Conservation (phyloP, 2,888 invertebrate species). For the Melinaea marsaeus region DNA sequence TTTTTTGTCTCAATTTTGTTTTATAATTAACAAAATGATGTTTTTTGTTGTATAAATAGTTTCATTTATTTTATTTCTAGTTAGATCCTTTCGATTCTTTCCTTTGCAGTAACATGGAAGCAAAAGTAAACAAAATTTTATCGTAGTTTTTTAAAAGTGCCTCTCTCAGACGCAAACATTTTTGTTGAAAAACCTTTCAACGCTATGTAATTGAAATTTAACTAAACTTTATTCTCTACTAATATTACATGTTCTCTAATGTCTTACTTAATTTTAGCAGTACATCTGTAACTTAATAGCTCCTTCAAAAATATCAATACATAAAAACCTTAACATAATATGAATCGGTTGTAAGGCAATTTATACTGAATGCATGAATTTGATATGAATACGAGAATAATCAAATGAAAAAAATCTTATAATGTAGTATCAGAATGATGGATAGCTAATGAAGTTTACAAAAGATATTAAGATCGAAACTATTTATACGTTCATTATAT, state of each 20-base stretch:
- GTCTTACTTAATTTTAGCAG: too few species aligned
- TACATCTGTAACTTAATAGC: too few species aligned
- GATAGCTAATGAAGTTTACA: not conserved
- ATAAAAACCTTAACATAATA: not conserved
- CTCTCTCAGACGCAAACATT: slow-evolving; percentile 45
- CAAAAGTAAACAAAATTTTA: slow-evolving; percentile 44
- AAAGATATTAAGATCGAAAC: slow-evolving; percentile 4
- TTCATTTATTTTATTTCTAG: not conserved
- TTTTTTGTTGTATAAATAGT: not conserved
- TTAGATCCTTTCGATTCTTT: slow-evolving; percentile 33
- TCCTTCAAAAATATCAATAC: too few species aligned
- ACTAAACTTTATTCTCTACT: slow-evolving; percentile 10
- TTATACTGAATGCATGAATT: not conserved
- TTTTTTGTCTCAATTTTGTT: too few species aligned
- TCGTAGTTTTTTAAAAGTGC: slow-evolving; percentile 46
- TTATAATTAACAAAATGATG: not conserved
- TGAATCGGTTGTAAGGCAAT: not conserved
- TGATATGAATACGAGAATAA: not conserved
- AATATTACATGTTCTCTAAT: not conserved
- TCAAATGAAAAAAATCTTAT: slow-evolving; percentile 1
- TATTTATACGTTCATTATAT: slow-evolving; percentile 13
- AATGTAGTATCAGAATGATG: slow-evolving; percentile 2
- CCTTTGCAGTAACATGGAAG: slow-evolving; percentile 36
- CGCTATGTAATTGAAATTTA: slow-evolving; percentile 38
- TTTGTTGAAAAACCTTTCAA: slow-evolving; percentile 45